A percentile compares a stretch with the other conserved stretches of the same genome.
These are phyloP conservation scores for Platycheirus albimanus DNA, from an alignment of 2,888 invertebrate species.

Conservation along the genomic window DNA sequence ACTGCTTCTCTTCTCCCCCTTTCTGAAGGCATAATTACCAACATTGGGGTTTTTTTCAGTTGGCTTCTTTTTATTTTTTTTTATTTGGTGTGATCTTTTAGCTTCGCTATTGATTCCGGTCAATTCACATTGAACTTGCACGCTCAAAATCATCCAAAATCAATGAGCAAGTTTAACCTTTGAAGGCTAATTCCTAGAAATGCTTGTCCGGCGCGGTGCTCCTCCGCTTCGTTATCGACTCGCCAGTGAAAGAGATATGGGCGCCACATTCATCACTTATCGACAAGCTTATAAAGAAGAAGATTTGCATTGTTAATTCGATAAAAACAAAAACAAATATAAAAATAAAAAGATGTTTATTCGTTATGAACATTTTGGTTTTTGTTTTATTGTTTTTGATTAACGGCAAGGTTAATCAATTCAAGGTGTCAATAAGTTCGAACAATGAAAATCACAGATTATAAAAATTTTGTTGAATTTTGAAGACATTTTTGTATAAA, in stretches of 20 bases:
- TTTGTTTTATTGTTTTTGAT: neutral
- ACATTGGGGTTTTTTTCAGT: constrained; percentile 27
- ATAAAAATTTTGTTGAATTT: neutral
- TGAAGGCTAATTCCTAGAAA: constrained; percentile 12
- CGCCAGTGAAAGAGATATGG: constrained; percentile 27
- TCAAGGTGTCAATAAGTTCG: constrained; percentile 38
- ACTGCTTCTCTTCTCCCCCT: neutral
- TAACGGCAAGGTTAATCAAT: constrained; percentile 42
- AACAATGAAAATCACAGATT: constrained; percentile 20
- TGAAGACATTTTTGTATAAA: constrained; percentile 3
- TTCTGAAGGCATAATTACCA: neutral
- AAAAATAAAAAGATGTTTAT: no score
- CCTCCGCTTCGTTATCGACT: constrained; percentile 12
- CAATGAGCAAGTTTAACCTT: neutral
- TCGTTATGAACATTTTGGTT: constrained; percentile 20
- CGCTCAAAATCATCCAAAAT: neutral
- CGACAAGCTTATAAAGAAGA: constrained; percentile 21
- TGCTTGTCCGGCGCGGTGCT: constrained; percentile 2
- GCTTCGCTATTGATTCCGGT: constrained; percentile 5
- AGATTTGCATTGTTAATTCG: constrained; percentile 20
- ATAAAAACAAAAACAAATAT: constrained; percentile 19
- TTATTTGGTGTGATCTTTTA: constrained; percentile 18
- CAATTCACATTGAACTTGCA: constrained; percentile 23
- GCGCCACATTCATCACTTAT: constrained; percentile 51
- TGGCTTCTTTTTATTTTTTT: constrained; percentile 5